phyloP scores from a whole-genome alignment of 2,113 vertebrate genomes.

The Microcebus jonahi region DNA sequence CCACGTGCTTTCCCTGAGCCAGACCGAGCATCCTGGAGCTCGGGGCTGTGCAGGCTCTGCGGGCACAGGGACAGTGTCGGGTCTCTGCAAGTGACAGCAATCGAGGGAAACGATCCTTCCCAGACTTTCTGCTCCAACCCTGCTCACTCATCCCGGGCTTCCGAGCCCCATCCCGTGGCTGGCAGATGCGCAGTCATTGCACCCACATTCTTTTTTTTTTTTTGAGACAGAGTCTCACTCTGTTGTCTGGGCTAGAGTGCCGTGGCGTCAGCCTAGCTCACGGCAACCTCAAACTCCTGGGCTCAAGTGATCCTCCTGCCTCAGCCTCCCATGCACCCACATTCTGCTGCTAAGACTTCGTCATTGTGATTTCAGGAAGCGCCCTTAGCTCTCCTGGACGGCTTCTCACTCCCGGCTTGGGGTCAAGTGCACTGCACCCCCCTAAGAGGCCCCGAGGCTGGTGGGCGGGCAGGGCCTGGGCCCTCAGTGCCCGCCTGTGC shows the following conservation, averaged over 20 bases:
- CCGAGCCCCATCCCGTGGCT: rapidly evolving
- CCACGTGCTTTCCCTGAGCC: background rate
- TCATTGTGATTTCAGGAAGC: too few relatives aligned
- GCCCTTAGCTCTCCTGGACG: background rate
- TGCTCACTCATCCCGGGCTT: background rate
- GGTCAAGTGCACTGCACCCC: background rate
- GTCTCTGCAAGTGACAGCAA: background rate
- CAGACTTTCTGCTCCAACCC: background rate
- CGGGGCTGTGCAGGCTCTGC: background rate
- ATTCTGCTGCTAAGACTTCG: background rate
- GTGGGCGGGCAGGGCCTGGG: background rate
- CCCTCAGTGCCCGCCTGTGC: rapidly evolving
- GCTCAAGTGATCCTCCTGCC: too few relatives aligned
- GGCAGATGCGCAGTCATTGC: background rate
- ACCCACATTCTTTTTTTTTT: background rate
- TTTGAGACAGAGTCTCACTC: too few relatives aligned
- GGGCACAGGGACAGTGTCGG: background rate
- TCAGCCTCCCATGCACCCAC: background rate
- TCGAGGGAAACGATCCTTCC: background rate
- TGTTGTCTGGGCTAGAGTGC: too few relatives aligned
- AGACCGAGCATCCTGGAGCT: background rate
- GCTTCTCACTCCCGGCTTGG: background rate
- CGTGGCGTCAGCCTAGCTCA: too few relatives aligned
- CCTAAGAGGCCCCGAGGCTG: background rate
- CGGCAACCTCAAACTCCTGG: too few relatives aligned